A percentile compares a stretch with the other conserved stretches of the same genome.
Evolutionary conservation across 1,140 invertebrate species (phyloP).

Genomic region (Latrodectus geometricus): DNA sequence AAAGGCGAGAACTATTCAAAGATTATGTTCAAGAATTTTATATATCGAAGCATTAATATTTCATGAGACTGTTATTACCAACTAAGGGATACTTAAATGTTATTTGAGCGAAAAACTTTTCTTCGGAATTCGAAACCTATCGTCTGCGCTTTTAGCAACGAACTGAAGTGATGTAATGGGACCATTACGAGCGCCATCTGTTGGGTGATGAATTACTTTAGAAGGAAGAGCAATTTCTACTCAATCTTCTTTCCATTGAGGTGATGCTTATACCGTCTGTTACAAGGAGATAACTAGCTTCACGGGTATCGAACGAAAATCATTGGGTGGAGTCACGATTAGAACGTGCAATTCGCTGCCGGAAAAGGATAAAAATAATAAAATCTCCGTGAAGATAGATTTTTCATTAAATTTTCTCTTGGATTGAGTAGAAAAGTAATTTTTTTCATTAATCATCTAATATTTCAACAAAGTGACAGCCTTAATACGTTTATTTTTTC

Average conservation of each 20-base stretch:
- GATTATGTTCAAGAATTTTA: too few species aligned
- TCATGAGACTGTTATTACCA: background rate
- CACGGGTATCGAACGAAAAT: conserved; percentile 23
- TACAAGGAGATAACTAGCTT: conserved; percentile 33
- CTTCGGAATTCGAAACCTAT: background rate
- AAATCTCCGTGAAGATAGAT: too few species aligned
- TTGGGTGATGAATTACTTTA: conserved; percentile 33
- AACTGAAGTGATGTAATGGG: conserved; percentile 31
- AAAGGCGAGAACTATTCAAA: too few species aligned
- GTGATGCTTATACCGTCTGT: conserved; percentile 34
- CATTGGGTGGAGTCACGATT: conserved; percentile 37
- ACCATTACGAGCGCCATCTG: conserved; percentile 33
- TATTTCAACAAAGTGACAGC: too few species aligned
- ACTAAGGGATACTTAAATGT: background rate
- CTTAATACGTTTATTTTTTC: too few species aligned
- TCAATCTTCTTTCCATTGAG: conserved; percentile 41
- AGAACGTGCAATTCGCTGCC: background rate
- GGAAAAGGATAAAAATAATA: too few species aligned
- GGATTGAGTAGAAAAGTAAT: too few species aligned
- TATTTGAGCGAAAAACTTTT: background rate
- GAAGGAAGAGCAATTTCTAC: conserved; percentile 23
- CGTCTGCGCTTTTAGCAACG: background rate
- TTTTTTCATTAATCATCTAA: too few species aligned
- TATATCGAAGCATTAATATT: background rate
- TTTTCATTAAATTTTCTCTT: too few species aligned